Evolutionary conservation across 2,888 invertebrate genomes (phyloP), one percentile per base, ranked within the genome.

Genomic region (Ditula angustiorana): DNA sequence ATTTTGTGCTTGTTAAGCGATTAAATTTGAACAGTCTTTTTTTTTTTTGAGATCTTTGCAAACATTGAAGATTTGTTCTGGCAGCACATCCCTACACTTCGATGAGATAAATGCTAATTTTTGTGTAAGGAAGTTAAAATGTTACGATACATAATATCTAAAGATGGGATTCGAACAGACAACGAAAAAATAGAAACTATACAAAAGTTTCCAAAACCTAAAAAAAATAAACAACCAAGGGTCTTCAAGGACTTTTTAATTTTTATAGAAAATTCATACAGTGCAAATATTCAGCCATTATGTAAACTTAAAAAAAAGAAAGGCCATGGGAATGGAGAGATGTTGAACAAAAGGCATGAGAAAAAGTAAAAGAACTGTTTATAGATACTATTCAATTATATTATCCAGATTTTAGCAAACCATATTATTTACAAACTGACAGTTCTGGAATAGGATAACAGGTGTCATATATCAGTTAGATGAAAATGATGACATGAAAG

Each of bases 211-310:
- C 74, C 78, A 0, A 21, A 35, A 1, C 76, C 74, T 0, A 73
- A 57, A 1, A 73, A 67, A 28, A 5, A 67, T 5, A 73, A 74
- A 57, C 72, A 74, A 0, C 0, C 74, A 2, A 52, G 74, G 23
- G 72, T 69, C 0, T 77, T n/a, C n/a, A n/a, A 10, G 75, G 75
- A 0, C 44, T 76, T 1, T 70, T 68, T 26, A 74, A 74, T 56
- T 75, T 63, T 57, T 76, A 73, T 56, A 63, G 75, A 7, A 55
- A 65, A 19, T 75, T 78, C 53, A 71, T 76, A 1, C 61, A 70
- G 69, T 60, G 1, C 7, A 0, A 16, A 35, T 4, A 66, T 35
- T 28, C 8, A 13, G 13, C 73, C 74, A 0, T 33, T 78, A 5
- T 74, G 69, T 33, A 33, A 71, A 0, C 33, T 75, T 46, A 75